phyloP scores from a whole-genome alignment of 2,797 vertebrate genomes.

The Xiphorhynchus erythropygius region DNA sequence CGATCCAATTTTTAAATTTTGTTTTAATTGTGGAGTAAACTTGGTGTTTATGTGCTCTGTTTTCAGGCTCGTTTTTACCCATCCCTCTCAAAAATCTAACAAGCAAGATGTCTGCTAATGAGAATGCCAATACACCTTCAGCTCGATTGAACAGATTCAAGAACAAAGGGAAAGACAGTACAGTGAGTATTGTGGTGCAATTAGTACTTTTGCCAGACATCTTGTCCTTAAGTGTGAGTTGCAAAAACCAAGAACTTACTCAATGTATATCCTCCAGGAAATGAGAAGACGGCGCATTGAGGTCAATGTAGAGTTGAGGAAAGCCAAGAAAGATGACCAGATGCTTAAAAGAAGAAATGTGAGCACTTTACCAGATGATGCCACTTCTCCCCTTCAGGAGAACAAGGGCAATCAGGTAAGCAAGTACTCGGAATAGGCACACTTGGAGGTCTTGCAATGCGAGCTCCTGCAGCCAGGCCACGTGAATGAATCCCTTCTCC shows the following conservation, averaged over 20 bases:
- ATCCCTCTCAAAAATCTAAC: not conserved
- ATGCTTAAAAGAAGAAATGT: conserved; percentile 97
- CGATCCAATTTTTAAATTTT: not conserved
- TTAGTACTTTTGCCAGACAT: not conserved
- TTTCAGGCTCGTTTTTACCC: not conserved
- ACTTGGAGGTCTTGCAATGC: fast-evolving
- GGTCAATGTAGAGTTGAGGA: conserved; percentile 95
- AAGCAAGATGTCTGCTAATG: conserved; percentile 84
- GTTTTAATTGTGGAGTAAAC: not conserved
- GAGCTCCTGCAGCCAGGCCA: not conserved
- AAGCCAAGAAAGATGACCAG: conserved; percentile 97
- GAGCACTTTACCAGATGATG: conserved; percentile 85
- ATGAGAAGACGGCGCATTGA: conserved; percentile 91
- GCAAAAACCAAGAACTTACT: not conserved
- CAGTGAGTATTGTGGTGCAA: conserved; percentile 76
- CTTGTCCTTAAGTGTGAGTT: not conserved
- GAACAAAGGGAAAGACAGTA: conserved; percentile 94
- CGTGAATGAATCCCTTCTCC: fast-evolving
- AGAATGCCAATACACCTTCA: conserved; percentile 76
- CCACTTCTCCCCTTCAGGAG: conserved; percentile 92
- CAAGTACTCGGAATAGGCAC: fast-evolving
- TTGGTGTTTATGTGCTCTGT: not conserved
- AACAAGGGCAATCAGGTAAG: conserved; percentile 88
- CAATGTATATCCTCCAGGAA: conserved; percentile 71
- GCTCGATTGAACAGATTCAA: conserved; percentile 91